Base-by-base conservation (phyloP, 2,888 invertebrate species). In the Aleiodes testaceus region DNA sequence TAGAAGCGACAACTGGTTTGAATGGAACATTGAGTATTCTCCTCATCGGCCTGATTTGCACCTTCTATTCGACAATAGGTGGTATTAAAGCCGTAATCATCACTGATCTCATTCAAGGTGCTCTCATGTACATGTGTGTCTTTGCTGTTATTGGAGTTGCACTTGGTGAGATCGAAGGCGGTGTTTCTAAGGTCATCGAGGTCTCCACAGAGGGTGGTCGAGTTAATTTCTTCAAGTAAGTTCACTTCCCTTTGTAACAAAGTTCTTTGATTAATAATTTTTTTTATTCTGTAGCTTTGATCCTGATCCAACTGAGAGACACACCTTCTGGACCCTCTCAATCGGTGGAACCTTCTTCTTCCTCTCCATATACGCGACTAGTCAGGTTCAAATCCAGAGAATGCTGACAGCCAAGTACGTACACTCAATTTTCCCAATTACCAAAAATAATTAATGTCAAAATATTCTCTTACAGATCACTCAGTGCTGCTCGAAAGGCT, bases 61-160 rank as follows among this genome's bases (percentile, higher is more conserved):
- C 95, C 0, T 94, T 96, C 84, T 96, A 96, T 84, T 95, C 96
- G 0, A 93, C 94, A 0, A 89, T 96, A 75, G 97, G 97, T 26
- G 97, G 97, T 18, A 96, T 97, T 93, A 97, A 97, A 86, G 96
- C 97, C 1, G 96, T 97, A 0, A 88, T 97, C 66, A 91, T 96
- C 78, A 96, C 96, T 0, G 96, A 97, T 84, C 91, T 97, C 0
- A 92, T 96, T 77, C 95, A 95, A 83, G 95, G 95, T 0, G 73
- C 94, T 2, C 89, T 97, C 3, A 97, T 97, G 96, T 95, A 95
- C 83, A 92, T 90, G 3, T 94, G 95, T 1, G 90, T 97, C 14
- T 92, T 93, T 76, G 92, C 93, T 81, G 91, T 97, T 1, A 92
- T 96, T 12, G 90, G 93, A 64, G 92, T 92, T 78, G 94, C 93